Evolutionary conservation across 2,797 vertebrate genomes (phyloP), one percentile per base, ranked within the genome.

Genomic region (Pagetopsis macropterus): DNA sequence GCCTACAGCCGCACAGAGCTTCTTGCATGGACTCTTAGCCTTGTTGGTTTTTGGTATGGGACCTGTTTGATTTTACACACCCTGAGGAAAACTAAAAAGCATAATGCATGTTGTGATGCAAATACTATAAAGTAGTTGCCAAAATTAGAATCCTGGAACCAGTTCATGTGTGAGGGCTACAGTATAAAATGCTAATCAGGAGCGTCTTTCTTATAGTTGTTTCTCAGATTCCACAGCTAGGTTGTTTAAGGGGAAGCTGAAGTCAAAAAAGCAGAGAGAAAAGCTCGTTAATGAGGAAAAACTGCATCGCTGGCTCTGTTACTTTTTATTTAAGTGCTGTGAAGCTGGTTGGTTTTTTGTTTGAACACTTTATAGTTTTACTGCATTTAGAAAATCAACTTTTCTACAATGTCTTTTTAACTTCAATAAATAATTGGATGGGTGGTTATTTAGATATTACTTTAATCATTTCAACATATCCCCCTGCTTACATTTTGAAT

Each of bases 251-350:
- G 19, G 40, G 41, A 52, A 57, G 13, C 56, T 31, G 31, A 58
- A 49, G 64, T 52, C 45, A 60, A 27, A 72, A 37, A 74, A 16
- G 63, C 52, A 58, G 45, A 57, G 4, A 37, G 3, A 41, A 13
- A 55, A 52, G 16, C 63, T 72, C 51, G 57, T 46, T 70, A 52
- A 76, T 69, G 21, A 74, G 45, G 41, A 52, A 71, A 37, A 68
- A 51, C 44, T 37, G 23, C 23, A 45, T 40, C 9, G 4, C 33
- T 50, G 40, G 54, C 19, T 63, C 17, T 51, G 5, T 41, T 21
- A 11, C 17, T 15, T 50, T 50, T 41, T 3, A 58, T 48, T 19
- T 21, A 56, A 63, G 41, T 9, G 9, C 21, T 33, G 9, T 13
- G 13, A 7, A 63, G 51, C 31, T 63, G 27, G 27, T 27, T 27